Percentiles rank a stretch among this genome's conserved stretches.
Evolutionary conservation across 2,888 invertebrate species (phyloP).

Genomic region (Abrostola tripartita): DNA sequence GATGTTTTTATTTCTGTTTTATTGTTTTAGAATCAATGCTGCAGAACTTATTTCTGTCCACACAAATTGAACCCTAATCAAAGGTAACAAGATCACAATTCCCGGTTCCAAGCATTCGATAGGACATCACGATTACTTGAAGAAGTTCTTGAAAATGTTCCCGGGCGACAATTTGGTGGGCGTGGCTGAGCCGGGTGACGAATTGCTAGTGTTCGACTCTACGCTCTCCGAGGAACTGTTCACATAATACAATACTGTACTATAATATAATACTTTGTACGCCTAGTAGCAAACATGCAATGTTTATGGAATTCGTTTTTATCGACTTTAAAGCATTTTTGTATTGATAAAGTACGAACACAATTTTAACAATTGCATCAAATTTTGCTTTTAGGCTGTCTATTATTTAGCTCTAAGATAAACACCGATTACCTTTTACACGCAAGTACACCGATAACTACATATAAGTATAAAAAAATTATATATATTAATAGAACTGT

Average conservation of each 20-base stretch:
- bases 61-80: slow-evolving; percentile 1
- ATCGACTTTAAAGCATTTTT: no score
- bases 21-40: no score
- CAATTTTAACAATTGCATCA: no score
- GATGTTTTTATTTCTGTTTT: no score
- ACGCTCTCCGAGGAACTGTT: slow-evolving; percentile 78
- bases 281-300: slow-evolving; percentile 8
- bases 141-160: slow-evolving; percentile 98
- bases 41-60: no score
- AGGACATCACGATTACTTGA: slow-evolving; percentile 92
- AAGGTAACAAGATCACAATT: slow-evolving; percentile 34
- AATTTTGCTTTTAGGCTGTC: no score
- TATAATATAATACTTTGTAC: slow-evolving; percentile 18
- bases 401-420: no score
- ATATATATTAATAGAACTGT: no score
- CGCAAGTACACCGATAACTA: no score
- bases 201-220: slow-evolving; percentile 83
- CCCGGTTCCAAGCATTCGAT: slow-evolving; percentile 69
- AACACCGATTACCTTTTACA: no score
- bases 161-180: slow-evolving; percentile 94
- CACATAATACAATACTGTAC: slow-evolving; percentile 34
- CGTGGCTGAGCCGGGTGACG: slow-evolving; percentile 82
- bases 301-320: neutral
- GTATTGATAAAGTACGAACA: no score
- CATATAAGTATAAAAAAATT: no score